Percentiles rank a stretch among this genome's conserved stretches.
Evolutionary conservation across 2,888 invertebrate species (phyloP).

Genomic region (Therioaphis trifolii): DNA sequence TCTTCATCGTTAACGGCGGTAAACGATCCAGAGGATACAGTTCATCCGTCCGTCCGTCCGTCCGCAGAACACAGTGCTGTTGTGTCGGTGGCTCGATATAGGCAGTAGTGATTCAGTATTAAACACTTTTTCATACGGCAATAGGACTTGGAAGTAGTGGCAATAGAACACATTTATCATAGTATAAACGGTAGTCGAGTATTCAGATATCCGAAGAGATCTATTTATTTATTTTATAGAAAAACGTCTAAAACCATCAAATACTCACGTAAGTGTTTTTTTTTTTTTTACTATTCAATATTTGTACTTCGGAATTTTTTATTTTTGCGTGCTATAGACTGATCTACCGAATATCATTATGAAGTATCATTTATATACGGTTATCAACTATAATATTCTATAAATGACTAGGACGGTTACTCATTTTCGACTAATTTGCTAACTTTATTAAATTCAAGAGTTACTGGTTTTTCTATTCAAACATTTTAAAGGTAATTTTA

Average conservation of each 20-base stretch:
- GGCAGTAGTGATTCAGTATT: background rate
- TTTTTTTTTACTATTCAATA: background rate
- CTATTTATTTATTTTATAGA: background rate
- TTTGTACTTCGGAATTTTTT: too few relatives aligned
- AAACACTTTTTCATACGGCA: background rate
- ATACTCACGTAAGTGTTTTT: conserved; percentile 7
- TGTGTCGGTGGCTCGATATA: conserved; percentile 6
- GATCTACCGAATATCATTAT: too few relatives aligned
- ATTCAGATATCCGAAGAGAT: background rate
- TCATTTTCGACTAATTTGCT: too few relatives aligned
- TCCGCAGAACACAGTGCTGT: conserved; percentile 35
- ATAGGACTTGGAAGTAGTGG: background rate
- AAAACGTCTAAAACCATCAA: background rate
- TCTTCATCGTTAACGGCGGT: background rate
- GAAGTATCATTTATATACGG: too few relatives aligned
- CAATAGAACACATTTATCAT: background rate
- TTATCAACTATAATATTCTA: too few relatives aligned
- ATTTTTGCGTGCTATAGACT: too few relatives aligned
- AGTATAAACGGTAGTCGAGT: background rate
- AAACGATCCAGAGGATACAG: conserved; percentile 32
- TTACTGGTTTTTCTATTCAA: too few relatives aligned
- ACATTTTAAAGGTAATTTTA: too few relatives aligned
- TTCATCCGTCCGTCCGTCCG: conserved; percentile 39
- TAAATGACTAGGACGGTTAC: too few relatives aligned
- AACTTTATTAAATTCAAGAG: too few relatives aligned